Conservation (phyloP, 2,113 vertebrate genomes). For the Nothocercus julius region DNA sequence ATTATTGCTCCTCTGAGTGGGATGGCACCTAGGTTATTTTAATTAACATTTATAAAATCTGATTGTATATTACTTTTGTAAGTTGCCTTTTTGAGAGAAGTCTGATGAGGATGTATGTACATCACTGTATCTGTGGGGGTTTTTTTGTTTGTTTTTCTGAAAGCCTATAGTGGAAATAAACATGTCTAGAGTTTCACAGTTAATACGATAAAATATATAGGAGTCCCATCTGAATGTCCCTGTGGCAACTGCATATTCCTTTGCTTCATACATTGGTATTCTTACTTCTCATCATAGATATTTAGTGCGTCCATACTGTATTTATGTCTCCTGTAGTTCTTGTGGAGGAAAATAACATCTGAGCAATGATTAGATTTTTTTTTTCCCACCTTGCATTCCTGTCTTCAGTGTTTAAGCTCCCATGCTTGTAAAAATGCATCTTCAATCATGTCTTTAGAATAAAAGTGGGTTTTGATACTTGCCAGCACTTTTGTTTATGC, state of each 20-base stretch:
- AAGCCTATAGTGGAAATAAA: neutral
- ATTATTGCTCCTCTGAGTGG: neutral
- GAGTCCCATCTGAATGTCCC: neutral
- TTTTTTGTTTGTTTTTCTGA: neutral
- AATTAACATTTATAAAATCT: neutral
- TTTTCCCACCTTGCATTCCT: neutral
- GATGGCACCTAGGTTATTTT: neutral
- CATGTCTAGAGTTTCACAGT: neutral
- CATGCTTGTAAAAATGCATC: neutral
- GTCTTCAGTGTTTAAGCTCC: neutral
- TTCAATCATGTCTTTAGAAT: neutral
- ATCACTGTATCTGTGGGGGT: rapidly evolving
- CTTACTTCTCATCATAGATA: neutral
- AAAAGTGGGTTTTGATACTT: neutral
- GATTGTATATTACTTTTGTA: neutral
- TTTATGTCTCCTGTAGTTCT: neutral
- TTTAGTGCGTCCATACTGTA: neutral
- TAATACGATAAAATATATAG: neutral
- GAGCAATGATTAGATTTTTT: neutral
- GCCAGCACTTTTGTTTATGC: neutral
- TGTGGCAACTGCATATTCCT: neutral
- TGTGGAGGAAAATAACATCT: neutral
- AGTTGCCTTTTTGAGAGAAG: neutral
- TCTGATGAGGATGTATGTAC: neutral
- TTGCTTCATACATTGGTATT: neutral